Evolutionary conservation across 2,113 vertebrate species (phyloP).

Genomic region (Physeter macrocephalus): DNA sequence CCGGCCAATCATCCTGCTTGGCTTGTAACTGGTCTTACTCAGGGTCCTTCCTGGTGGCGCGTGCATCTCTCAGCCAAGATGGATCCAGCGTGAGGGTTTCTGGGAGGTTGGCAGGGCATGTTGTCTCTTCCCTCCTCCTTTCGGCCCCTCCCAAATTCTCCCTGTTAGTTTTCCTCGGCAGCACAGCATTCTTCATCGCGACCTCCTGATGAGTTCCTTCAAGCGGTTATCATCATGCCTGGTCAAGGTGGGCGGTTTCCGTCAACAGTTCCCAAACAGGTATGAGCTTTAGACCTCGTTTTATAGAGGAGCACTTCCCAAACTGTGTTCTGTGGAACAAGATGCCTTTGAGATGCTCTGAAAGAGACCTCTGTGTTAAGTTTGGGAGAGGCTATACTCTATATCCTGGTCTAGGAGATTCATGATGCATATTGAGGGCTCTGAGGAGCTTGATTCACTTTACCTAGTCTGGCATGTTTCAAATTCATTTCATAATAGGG

Average conservation of each 20-base stretch:
- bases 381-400: not conserved
- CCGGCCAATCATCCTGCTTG: not conserved
- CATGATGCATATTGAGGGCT: not conserved
- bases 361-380: not conserved
- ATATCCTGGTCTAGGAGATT: not conserved
- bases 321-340: not conserved
- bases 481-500: slow-evolving; percentile 1
- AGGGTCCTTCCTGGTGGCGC: accelerated
- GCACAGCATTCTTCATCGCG: not conserved
- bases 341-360: not conserved
- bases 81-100: not conserved
- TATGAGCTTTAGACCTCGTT: not conserved
- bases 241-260: not conserved
- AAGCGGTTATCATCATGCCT: not conserved
- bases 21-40: not conserved
- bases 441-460: slow-evolving; percentile 15
- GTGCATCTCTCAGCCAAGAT: not conserved
- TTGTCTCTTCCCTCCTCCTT: not conserved
- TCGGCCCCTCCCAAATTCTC: not conserved
- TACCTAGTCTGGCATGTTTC: slow-evolving; percentile 1
- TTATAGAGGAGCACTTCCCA: not conserved
- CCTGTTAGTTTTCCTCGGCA: not conserved
- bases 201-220: not conserved
- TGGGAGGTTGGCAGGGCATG: not conserved
- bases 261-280: not conserved